Conservation (phyloP, 2,888 invertebrate genomes). For the Antheraea assamensis region DNA sequence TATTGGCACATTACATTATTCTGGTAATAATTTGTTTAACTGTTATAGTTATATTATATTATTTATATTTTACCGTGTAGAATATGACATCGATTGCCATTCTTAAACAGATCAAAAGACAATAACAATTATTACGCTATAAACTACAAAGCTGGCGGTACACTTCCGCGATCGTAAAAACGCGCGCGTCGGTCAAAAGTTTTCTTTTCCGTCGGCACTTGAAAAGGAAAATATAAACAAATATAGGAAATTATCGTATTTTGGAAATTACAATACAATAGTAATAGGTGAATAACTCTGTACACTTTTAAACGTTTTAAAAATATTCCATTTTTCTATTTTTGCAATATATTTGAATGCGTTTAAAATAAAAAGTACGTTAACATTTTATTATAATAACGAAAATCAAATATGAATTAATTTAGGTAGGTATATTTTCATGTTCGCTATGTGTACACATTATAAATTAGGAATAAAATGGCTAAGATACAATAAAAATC, state of each 20-base stretch:
- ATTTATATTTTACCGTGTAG: background rate
- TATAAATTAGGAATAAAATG: background rate
- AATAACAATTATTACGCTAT: conserved; percentile 20
- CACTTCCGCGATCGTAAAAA: conserved; percentile 1
- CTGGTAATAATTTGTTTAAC: conserved; percentile 17
- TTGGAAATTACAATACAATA: background rate
- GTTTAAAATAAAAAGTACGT: background rate
- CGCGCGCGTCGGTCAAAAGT: background rate
- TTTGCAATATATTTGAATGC: background rate
- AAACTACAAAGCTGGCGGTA: conserved; percentile 28
- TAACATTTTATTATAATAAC: background rate
- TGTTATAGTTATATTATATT: background rate
- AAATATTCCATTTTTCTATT: background rate
- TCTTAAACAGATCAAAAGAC: background rate
- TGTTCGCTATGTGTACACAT: background rate
- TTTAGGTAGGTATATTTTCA: background rate
- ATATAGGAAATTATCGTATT: background rate
- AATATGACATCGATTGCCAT: background rate
- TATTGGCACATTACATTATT: conserved; percentile 33
- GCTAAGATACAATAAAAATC: no score
- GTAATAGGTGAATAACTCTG: background rate
- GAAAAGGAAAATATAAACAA: background rate
- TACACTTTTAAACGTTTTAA: no score
- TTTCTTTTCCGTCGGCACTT: background rate
- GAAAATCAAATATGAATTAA: background rate